Conservation (phyloP, 2,888 invertebrate genomes). For the Ormyrus nitidulus region DNA sequence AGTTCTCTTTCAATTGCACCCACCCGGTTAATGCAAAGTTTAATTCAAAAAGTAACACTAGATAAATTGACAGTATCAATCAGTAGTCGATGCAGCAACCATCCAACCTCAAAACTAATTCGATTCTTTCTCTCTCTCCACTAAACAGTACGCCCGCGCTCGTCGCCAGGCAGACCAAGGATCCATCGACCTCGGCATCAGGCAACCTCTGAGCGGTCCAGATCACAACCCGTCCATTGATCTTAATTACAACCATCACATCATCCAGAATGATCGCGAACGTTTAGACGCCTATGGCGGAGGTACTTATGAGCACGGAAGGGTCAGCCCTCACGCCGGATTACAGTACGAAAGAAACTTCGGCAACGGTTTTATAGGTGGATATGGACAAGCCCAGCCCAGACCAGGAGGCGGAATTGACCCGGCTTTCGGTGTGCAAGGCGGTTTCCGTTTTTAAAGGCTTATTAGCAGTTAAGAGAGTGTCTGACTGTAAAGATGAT, state of each 20-base stretch:
- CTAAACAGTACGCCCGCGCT: not conserved
- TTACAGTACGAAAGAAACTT: constrained; percentile 12
- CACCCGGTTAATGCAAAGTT: no score
- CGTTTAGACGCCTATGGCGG: constrained; percentile 25
- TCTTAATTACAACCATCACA: constrained; percentile 25
- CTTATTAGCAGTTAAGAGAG: no score
- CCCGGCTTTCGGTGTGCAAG: not conserved
- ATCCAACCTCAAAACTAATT: not conserved
- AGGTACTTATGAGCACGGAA: not conserved
- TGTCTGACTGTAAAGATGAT: no score
- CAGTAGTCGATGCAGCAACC: no score
- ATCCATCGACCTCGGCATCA: not conserved
- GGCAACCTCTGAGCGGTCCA: constrained; percentile 8
- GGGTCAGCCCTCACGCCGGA: constrained; percentile 15
- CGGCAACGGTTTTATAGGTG: constrained; percentile 13
- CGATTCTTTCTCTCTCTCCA: not conserved
- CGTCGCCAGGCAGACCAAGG: constrained; percentile 17
- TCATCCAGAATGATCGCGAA: not conserved
- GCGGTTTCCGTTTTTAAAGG: constrained; percentile 25
- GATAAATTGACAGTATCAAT: no score
- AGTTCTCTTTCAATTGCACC: no score
- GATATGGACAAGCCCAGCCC: constrained; percentile 8
- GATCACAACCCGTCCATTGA: constrained; percentile 10
- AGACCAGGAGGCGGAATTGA: not conserved
- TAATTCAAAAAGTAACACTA: no score